A percentile compares a stretch with the other conserved stretches of the same genome.
These are phyloP conservation scores for Ageneiosus marmoratus DNA, from an alignment of 2,113 vertebrate species.

Conservation along the genomic window DNA sequence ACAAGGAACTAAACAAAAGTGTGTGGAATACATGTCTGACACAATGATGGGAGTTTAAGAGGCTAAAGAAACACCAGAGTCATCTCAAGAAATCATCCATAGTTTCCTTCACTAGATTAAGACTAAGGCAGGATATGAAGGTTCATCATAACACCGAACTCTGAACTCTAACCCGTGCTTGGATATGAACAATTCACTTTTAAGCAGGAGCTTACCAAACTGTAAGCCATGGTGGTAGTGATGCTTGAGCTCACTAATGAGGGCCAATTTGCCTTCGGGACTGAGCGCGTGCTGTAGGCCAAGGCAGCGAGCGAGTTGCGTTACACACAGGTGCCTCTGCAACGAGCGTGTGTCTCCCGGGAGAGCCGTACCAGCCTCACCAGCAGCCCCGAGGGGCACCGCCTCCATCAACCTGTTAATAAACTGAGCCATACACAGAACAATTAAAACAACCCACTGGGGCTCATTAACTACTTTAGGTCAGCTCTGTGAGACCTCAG, in stretches of 20 bases:
- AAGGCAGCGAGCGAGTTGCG: slow-evolving; percentile 86
- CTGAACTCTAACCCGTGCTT: background rate
- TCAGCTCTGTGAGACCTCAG: background rate
- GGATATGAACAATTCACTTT: background rate
- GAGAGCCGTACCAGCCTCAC: slow-evolving; percentile 76
- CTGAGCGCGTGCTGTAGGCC: slow-evolving; percentile 86
- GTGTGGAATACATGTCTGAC: background rate
- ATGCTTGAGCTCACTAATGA: slow-evolving; percentile 82
- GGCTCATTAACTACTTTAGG: background rate
- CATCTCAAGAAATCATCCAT: background rate
- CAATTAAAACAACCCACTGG: background rate
- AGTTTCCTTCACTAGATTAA: background rate
- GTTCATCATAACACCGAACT: background rate
- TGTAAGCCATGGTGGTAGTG: slow-evolving; percentile 89
- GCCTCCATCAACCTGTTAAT: slow-evolving; percentile 84
- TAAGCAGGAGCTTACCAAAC: slow-evolving; percentile 80
- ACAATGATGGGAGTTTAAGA: background rate
- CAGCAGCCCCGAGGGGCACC: slow-evolving; percentile 75
- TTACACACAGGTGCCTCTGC: slow-evolving; percentile 91
- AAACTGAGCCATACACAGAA: slow-evolving; percentile 73
- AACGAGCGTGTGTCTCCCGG: slow-evolving; percentile 84
- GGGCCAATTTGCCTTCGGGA: slow-evolving; percentile 77
- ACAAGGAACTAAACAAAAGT: background rate
- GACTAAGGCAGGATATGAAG: background rate
- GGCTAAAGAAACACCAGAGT: background rate